Evolutionary conservation across 2,113 vertebrate species (phyloP).

Genomic region (Tapirus terrestris): DNA sequence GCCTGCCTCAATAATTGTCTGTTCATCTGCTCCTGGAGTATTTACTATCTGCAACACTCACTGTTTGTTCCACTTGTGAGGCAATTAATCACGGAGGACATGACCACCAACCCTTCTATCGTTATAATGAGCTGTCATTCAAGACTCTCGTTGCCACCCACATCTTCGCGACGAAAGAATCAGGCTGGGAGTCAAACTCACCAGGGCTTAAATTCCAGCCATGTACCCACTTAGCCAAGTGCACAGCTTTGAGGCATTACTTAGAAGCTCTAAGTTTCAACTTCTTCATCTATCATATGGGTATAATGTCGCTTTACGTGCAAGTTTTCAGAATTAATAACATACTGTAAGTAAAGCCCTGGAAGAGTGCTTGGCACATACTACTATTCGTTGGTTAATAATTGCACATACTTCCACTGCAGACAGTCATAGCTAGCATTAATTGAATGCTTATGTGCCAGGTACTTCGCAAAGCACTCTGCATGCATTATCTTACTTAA

Average conservation of each 20-base stretch:
- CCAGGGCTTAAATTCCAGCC: not conserved
- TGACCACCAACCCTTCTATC: not conserved
- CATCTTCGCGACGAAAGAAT: not conserved
- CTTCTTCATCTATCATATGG: slow-evolving; percentile 37
- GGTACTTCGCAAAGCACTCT: not conserved
- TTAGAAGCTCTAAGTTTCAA: not conserved
- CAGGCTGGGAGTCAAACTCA: not conserved
- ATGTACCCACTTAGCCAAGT: not conserved
- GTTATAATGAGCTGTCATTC: not conserved
- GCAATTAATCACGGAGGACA: not conserved
- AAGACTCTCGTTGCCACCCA: not conserved
- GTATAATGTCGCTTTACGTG: not conserved
- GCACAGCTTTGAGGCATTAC: not conserved
- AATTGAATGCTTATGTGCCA: not conserved
- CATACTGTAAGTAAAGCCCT: not conserved
- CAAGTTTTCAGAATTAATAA: not conserved
- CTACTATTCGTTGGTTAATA: not conserved
- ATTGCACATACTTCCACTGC: too few species aligned
- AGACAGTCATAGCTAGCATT: not conserved
- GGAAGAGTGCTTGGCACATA: not conserved
- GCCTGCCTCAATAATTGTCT: not conserved
- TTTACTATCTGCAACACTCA: not conserved
- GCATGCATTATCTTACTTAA: not conserved
- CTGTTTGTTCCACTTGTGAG: not conserved
- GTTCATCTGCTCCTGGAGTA: not conserved